Percentiles rank a stretch among this genome's conserved stretches.
Conservation (phyloP, 2,113 vertebrate genomes). For the Antigone vipio region DNA sequence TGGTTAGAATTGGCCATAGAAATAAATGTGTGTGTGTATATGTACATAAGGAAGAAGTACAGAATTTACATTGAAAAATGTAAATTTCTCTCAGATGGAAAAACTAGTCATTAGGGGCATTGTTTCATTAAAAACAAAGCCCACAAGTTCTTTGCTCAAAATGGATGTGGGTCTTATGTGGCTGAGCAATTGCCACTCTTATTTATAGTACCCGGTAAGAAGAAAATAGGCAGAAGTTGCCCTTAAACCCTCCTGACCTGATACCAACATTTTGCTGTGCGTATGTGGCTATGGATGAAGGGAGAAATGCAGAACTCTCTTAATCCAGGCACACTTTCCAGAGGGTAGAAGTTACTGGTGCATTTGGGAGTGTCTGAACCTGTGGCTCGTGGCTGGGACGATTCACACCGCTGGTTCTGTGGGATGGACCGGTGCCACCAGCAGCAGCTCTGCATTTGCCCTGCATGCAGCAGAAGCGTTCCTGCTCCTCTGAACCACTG, state of each 20-base stretch:
- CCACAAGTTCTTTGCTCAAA: background rate
- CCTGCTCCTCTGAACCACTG: background rate
- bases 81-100: background rate
- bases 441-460: background rate
- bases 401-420: background rate
- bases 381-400: background rate
- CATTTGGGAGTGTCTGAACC: background rate
- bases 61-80: background rate
- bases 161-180: background rate
- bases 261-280: background rate
- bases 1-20: background rate
- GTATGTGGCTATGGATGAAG: background rate
- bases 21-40: background rate
- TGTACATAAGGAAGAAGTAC: background rate
- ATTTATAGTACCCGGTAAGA: background rate
- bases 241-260: background rate
- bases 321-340: background rate
- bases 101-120: background rate
- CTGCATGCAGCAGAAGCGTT: background rate
- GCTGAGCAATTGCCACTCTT: background rate
- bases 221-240: background rate
- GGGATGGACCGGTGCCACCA: background rate
- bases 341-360: background rate
- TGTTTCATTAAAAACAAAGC: background rate
- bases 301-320: background rate